Evolutionary conservation across 2,113 vertebrate genomes (phyloP), one percentile per base, ranked within the genome.

Genomic region (Onychorhynchus coronatus): DNA sequence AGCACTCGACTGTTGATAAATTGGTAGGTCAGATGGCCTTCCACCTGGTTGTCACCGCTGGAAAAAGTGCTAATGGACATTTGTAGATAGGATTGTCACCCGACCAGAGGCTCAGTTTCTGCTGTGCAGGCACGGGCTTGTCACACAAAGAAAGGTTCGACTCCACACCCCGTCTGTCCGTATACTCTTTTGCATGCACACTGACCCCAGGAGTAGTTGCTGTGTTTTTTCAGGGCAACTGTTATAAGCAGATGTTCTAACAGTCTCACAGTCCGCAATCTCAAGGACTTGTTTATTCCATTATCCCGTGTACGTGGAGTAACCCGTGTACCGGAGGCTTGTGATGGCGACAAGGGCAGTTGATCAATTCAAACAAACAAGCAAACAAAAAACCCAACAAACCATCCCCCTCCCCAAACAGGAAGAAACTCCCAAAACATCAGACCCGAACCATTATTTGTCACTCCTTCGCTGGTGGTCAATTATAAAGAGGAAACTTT

Each of bases 61-160:
- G 56, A 44, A 61, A 68, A 92, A 81, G 92, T 61, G 96, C 70
- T 92, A 93, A 94, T 89, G 88, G 93, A 65, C 95, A 81, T 93
- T 91, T 61, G 90, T 53, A 82, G 91, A 55, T 62, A 42, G 74
- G 70, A 75, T 66, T 81, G 61, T 85, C 83, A 50, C 28, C 91
- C 68, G n/a, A 62, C 47, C 65, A 42, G 59, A 90, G 83, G 67
- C 58, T 96, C 91, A 46, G 56, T 86, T 86, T 84, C 61, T 72
- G 82, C 75, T 74, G 39, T 61, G 56, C 90, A 65, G 76, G 79
- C 90, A 88, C 55, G 52, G 88, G 68, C 90, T 75, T 78, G 91
- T 79, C 89, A n/a, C 88, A 67, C 83, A 56, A 83, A 63, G 72
- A 56, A 83, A 63, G 72, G 50, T 50, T 91, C 11, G 18, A 4